Percentiles rank a stretch among this genome's conserved stretches.
Conservation (phyloP, 2,113 vertebrate genomes). For the Neolamprologus caudopunctatus region DNA sequence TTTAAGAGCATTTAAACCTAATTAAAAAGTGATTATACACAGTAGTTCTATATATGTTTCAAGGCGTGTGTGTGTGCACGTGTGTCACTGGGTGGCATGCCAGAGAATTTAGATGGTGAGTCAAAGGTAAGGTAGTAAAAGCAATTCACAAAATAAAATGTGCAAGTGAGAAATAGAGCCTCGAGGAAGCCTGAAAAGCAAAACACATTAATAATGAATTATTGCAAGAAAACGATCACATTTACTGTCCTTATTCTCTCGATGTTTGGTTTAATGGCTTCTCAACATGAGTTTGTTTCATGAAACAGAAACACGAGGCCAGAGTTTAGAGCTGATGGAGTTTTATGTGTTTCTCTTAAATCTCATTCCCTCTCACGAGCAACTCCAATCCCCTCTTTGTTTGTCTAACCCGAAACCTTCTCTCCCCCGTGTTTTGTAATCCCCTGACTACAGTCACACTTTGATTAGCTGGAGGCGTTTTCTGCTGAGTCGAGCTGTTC, state of each 20-base stretch:
- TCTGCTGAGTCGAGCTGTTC: slow-evolving; percentile 50
- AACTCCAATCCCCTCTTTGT: slow-evolving; percentile 7
- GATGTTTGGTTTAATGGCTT: background rate
- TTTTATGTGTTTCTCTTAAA: background rate
- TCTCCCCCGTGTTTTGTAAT: slow-evolving; percentile 10
- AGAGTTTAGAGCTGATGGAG: background rate
- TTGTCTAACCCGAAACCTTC: background rate
- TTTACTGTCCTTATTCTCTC: background rate
- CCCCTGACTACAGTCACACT: slow-evolving; percentile 50
- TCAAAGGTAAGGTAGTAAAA: background rate
- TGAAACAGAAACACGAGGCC: background rate
- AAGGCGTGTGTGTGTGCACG: background rate
- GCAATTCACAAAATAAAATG: background rate
- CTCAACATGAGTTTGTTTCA: background rate
- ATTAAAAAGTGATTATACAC: slow-evolving; percentile 28
- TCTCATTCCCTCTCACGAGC: background rate
- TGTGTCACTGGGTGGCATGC: background rate
- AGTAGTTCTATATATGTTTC: background rate
- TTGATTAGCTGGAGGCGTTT: slow-evolving; percentile 48
- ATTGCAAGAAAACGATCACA: background rate
- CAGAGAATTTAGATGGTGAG: background rate
- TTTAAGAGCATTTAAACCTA: slow-evolving; percentile 39
- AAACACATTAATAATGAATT: background rate
- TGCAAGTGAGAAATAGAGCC: background rate
- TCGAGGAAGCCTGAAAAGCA: background rate